These are phyloP conservation scores for Notarius quadriscutis DNA, from an alignment of 2,113 vertebrate genomes.

Conservation along the genomic window DNA sequence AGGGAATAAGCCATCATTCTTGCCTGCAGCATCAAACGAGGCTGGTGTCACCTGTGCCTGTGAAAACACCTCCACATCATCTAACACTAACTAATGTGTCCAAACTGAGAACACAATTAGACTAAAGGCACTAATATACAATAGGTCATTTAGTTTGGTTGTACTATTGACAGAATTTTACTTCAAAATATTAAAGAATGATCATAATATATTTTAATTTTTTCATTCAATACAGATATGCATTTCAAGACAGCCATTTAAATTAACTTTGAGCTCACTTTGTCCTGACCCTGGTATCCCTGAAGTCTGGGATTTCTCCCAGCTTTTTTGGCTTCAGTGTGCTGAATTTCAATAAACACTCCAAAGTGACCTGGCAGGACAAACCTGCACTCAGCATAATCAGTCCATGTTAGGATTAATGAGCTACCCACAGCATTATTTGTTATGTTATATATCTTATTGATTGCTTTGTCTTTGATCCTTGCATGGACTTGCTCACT, in stretches of 20 bases:
- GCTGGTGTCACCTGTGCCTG: conserved; percentile 65
- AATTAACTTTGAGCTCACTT: conserved; percentile 51
- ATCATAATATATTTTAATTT: background rate
- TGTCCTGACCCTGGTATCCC: conserved; percentile 59
- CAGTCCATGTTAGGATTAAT: conserved; percentile 73
- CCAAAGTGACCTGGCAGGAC: conserved; percentile 73
- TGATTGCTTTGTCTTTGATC: conserved; percentile 77
- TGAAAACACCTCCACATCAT: conserved; percentile 55
- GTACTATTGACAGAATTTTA: background rate
- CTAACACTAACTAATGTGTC: conserved; percentile 11
- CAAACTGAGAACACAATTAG: background rate
- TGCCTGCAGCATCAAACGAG: conserved; percentile 67
- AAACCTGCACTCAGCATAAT: conserved; percentile 75
- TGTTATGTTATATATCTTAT: conserved; percentile 81
- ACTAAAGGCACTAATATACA: background rate
- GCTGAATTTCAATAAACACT: conserved; percentile 71
- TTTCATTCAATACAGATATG: background rate
- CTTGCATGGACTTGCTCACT: conserved; percentile 53
- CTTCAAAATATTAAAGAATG: background rate
- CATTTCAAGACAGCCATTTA: background rate
- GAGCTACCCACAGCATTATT: conserved; percentile 78
- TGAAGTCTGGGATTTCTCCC: conserved; percentile 63
- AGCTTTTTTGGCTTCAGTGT: conserved; percentile 61
- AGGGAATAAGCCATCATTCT: conserved; percentile 77
- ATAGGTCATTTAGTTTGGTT: background rate